Evolutionary conservation across 2,888 invertebrate genomes (phyloP).

Genomic region (Drosophila cognata): DNA sequence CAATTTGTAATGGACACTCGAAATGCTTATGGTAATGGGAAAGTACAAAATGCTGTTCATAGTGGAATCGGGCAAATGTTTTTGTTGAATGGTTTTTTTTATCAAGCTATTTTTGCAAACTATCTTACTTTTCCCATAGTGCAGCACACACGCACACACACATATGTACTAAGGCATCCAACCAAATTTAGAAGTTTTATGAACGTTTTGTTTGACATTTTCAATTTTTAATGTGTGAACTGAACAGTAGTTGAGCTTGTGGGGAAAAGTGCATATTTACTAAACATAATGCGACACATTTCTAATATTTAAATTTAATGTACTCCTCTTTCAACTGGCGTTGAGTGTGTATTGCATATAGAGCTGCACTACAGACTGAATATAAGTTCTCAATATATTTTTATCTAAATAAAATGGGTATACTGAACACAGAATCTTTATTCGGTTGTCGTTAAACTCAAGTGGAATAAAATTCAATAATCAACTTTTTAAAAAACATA

Average conservation of each 20-base stretch:
- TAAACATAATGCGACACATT: conserved; percentile 27
- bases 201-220: conserved; percentile 28
- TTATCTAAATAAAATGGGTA: background rate
- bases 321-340: conserved; percentile 39
- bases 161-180: conserved; percentile 1
- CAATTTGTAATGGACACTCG: background rate
- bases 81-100: background rate
- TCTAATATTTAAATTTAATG: conserved; percentile 25
- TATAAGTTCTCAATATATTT: background rate
- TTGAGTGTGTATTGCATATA: conserved; percentile 8
- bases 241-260: conserved; percentile 6
- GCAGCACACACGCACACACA: background rate
- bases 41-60: background rate
- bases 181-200: conserved; percentile 12
- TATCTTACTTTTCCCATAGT: background rate
- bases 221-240: conserved; percentile 32
- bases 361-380: background rate
- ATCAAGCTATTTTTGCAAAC: background rate
- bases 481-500: background rate
- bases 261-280: conserved; percentile 5
- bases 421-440: too few species aligned
- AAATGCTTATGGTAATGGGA: background rate
- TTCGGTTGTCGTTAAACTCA: background rate
- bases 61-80: background rate
- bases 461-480: background rate